Percentiles rank a stretch among this genome's conserved stretches.
Evolutionary conservation across 35 echinoderm and acorn worm genomes (phyloP).

Genomic region (Chiridota heheva): DNA sequence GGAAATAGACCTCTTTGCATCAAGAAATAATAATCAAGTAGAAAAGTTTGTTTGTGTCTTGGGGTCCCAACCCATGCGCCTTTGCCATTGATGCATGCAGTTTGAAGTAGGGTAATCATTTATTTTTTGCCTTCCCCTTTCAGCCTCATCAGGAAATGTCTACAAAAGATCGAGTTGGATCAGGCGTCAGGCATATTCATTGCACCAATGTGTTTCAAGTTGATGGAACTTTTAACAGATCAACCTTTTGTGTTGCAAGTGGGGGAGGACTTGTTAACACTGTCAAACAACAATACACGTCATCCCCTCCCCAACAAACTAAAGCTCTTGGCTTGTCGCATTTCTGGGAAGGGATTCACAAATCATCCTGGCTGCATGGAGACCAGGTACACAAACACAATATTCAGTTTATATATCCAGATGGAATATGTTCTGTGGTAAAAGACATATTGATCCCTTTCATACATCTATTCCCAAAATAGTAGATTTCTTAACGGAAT

Average conservation of each 20-base stretch:
- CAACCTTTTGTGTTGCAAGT: slow-evolving; percentile 5
- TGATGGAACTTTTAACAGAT: slow-evolving; percentile 20
- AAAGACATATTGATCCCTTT: slow-evolving; percentile 23
- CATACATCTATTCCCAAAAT: neutral
- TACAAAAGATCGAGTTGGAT: slow-evolving; percentile 20
- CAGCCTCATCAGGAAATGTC: slow-evolving; percentile 27
- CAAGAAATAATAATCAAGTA: neutral
- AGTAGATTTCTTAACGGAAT: slow-evolving; percentile 10
- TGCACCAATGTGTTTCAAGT: slow-evolving; percentile 9
- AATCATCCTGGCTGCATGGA: slow-evolving; percentile 25
- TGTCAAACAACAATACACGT: neutral
- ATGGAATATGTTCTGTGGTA: slow-evolving; percentile 16
- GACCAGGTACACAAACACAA: slow-evolving; percentile 42
- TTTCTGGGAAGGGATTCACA: slow-evolving; percentile 22
- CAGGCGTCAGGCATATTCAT: slow-evolving; percentile 22
- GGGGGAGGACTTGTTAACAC: neutral
- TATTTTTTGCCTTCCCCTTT: slow-evolving; percentile 43
- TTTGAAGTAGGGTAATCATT: neutral
- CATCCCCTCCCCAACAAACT: slow-evolving; percentile 26
- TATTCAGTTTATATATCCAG: slow-evolving; percentile 11
- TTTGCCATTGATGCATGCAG: slow-evolving; percentile 26
- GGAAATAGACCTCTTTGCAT: slow-evolving; percentile 19
- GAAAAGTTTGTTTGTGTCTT: slow-evolving; percentile 17
- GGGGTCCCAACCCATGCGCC: neutral
- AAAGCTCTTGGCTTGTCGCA: slow-evolving; percentile 10